Conservation (phyloP, 2,113 vertebrate species). For the Jaculus jaculus region DNA sequence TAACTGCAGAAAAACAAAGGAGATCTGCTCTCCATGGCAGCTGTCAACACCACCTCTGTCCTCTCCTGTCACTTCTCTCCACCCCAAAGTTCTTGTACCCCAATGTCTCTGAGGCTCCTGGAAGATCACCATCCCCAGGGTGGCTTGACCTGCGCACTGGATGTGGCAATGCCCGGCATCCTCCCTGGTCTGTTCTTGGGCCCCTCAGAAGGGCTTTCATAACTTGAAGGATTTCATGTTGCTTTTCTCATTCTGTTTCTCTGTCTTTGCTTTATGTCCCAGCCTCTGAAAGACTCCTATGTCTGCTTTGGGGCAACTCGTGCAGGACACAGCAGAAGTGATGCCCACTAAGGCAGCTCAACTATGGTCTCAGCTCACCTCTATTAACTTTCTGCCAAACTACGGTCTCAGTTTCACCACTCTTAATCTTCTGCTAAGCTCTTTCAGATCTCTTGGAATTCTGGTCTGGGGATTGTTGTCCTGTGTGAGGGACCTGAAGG, state of each 20-base stretch:
- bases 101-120: not conserved
- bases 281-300: not conserved
- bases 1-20: constrained; percentile 25
- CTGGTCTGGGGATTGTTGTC: not conserved
- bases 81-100: not conserved
- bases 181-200: not conserved
- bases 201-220: not conserved
- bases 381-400: no score
- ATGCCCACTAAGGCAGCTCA: not conserved
- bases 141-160: not conserved
- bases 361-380: not conserved
- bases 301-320: not conserved
- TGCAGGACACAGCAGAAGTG: not conserved
- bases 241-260: not conserved
- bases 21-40: not conserved
- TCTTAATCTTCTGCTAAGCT: not conserved
- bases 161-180: not conserved
- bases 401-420: not conserved
- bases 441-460: not conserved
- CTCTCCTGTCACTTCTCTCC: not conserved
- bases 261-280: not conserved
- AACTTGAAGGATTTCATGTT: not conserved
- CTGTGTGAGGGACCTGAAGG: not conserved
- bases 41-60: not conserved
- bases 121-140: not conserved